Base-by-base conservation (phyloP, 2,113 vertebrate species). In the Polypterus senegalus region DNA sequence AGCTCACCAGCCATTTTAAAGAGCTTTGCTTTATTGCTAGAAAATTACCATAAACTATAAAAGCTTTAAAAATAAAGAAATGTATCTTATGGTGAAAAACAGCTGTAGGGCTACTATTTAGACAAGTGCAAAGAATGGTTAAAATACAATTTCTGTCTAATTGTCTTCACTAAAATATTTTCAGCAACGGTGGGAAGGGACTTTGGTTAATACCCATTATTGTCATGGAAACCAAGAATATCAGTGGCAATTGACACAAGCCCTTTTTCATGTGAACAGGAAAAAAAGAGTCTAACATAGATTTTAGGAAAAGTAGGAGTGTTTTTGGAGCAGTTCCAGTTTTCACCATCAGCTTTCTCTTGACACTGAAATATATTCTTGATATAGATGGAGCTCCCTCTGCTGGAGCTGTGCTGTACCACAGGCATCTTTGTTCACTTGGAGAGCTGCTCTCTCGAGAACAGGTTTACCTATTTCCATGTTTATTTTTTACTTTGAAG, bases 151-250 rank as follows among this genome's bases (percentile, higher is more conserved):
- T 27, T 27, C 27, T 27, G 27, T 27, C 27, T 64, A 66, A 66
- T 67, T 68, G 65, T 61, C 68, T 68, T 63, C 65, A 65, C 68
- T 64, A 65, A 64, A 69, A 66, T 70, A 70, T 72, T 70, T 63
- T 63, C 60, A 64, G 67, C 59, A 61, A 71, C 27, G 1, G 54
- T 69, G 64, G 64, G 75, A 72, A 65, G 67, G 64, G 66, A 73
- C 74, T 75, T 68, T 73, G 71, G 68, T 81, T 71, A 27, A 76
- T 79, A 77, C 74, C 72, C 70, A 75, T 81, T 78, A 81, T 83
- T 63, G 77, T 80, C 80, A 81, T 84, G 79, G 82, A 79, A 84
- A 84, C 82, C 67, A 72, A 67, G 69, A 61, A 66, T 71, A 77
- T 63, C 46, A 70, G 65, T 47, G 75, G 60, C 77, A 49, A 76